phyloP scores from a whole-genome alignment of 1,140 invertebrate species.

The Drosophila asahinai region DNA sequence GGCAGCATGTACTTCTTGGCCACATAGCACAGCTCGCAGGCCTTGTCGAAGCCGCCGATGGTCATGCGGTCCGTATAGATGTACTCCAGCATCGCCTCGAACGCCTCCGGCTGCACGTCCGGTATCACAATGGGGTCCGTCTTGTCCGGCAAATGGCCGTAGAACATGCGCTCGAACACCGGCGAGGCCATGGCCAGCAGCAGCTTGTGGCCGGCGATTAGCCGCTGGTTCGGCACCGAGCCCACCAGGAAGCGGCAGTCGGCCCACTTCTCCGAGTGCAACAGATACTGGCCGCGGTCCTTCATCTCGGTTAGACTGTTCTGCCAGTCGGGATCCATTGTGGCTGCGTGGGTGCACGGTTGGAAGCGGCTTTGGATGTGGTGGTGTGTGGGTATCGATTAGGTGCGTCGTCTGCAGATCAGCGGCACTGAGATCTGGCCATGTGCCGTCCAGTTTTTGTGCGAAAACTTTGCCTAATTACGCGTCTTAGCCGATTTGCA shows the following conservation, averaged over 20 bases:
- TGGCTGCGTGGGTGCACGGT: neutral
- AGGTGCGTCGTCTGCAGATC: neutral
- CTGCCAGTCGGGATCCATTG: conserved; percentile 89
- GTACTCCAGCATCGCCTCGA: conserved; percentile 91
- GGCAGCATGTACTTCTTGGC: conserved; percentile 96
- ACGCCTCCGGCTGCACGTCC: conserved; percentile 94
- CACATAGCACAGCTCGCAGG: conserved; percentile 93
- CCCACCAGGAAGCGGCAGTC: conserved; percentile 94
- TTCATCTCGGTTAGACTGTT: conserved; percentile 89
- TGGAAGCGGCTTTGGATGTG: neutral
- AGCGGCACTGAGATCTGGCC: neutral
- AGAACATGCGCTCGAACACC: conserved; percentile 93
- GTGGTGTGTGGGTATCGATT: neutral
- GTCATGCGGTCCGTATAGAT: conserved; percentile 93
- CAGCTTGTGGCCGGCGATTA: conserved; percentile 91
- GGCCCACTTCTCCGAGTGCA: conserved; percentile 91
- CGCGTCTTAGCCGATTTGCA: conserved; percentile 1
- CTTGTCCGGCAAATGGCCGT: conserved; percentile 89
- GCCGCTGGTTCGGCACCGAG: conserved; percentile 90
- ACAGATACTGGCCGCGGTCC: conserved; percentile 89
- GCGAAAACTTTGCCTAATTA: conserved; percentile 18
- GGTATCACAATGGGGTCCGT: conserved; percentile 91
- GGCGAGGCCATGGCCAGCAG: conserved; percentile 94
- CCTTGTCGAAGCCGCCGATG: conserved; percentile 92
- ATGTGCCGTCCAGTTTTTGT: conserved; percentile 9